These are phyloP conservation scores for Corticium candelabrum DNA, from an alignment of 37 sponge, comb jelly and placozoan species.

Conservation along the genomic window DNA sequence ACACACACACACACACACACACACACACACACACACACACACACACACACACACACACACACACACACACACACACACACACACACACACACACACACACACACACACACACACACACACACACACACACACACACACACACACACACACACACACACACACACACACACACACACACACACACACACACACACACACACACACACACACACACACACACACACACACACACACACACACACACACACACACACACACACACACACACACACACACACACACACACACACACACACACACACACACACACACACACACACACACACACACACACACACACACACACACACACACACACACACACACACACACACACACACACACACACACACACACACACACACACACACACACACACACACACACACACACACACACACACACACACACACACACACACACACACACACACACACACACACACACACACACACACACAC, in stretches of 20 bases:
- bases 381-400: conserved; percentile 5
- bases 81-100: conserved; percentile 5
- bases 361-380: conserved; percentile 5
- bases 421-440: conserved; percentile 5
- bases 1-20: conserved; percentile 5
- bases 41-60: conserved; percentile 5
- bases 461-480: conserved; percentile 5
- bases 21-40: conserved; percentile 5
- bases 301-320: conserved; percentile 5
- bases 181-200: conserved; percentile 5
- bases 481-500: conserved; percentile 5
- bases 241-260: conserved; percentile 5
- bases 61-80: conserved; percentile 5
- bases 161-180: conserved; percentile 5
- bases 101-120: conserved; percentile 5
- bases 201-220: conserved; percentile 5
- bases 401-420: conserved; percentile 5
- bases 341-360: conserved; percentile 5
- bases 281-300: conserved; percentile 5
- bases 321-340: conserved; percentile 5
- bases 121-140: conserved; percentile 5
- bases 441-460: conserved; percentile 5
- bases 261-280: conserved; percentile 5
- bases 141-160: conserved; percentile 5
- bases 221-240: conserved; percentile 5